These are phyloP conservation scores for Butorides virescens DNA, from an alignment of 2,113 vertebrate species.

Conservation along the genomic window DNA sequence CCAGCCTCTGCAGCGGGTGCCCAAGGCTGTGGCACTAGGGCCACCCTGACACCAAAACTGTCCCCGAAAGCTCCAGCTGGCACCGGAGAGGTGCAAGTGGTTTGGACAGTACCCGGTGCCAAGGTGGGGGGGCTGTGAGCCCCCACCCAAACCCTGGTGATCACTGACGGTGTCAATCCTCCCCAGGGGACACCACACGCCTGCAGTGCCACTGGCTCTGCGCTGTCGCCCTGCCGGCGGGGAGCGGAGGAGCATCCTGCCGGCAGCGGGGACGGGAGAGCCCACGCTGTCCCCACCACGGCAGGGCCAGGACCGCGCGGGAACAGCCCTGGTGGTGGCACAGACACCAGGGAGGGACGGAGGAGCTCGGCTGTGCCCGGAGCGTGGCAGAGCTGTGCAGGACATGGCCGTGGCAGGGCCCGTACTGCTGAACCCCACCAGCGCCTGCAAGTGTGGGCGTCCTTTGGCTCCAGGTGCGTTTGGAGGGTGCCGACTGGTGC, in stretches of 20 bases:
- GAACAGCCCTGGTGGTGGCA: not conserved
- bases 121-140: too few relatives aligned
- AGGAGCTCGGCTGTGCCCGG: not conserved
- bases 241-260: not conserved
- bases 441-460: not conserved
- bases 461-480: not conserved
- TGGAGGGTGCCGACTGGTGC: not conserved
- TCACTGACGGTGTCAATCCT: not conserved
- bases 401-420: not conserved
- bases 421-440: not conserved
- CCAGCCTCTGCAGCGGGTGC: not conserved
- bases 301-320: not conserved
- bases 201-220: not conserved
- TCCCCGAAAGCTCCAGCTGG: not conserved
- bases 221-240: not conserved
- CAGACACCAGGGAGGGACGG: not conserved
- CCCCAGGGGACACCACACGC: not conserved
- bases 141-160: not conserved
- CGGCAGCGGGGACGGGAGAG: not conserved
- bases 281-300: not conserved
- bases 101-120: accelerated
- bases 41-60: accelerated
- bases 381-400: not conserved
- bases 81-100: not conserved
- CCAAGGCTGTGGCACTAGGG: not conserved